Conservation (phyloP, 1,140 invertebrate genomes). For the Uloborus diversus region DNA sequence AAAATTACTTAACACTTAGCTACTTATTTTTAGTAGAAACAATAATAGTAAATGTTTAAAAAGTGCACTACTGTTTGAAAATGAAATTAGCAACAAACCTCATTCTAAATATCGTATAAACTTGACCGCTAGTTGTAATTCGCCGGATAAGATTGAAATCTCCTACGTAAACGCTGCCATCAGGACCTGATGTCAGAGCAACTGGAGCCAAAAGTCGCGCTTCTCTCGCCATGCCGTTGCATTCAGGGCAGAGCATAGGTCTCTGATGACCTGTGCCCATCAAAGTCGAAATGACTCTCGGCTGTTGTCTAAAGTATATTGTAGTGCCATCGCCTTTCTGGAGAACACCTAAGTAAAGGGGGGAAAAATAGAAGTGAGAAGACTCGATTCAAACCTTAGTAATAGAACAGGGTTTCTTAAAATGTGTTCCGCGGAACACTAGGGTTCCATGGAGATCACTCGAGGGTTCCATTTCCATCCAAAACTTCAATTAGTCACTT, state of each 20-base stretch:
- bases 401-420: too few species aligned
- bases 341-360: constrained; percentile 90
- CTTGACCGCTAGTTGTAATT: constrained; percentile 82
- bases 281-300: constrained; percentile 85
- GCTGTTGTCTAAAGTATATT: constrained; percentile 93
- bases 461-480: too few species aligned
- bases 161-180: constrained; percentile 92
- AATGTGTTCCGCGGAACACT: too few species aligned
- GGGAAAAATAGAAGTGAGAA: too few species aligned
- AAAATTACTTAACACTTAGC: too few species aligned
- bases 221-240: constrained; percentile 82
- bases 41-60: too few species aligned
- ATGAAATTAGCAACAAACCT: too few species aligned
- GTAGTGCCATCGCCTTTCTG: constrained; percentile 98
- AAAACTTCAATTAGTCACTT: too few species aligned
- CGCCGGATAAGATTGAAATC: constrained; percentile 96
- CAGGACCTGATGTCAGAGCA: constrained; percentile 85
- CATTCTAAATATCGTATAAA: constrained; percentile 57
- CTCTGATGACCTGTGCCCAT: constrained; percentile 93
- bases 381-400: too few species aligned
- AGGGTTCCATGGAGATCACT: too few species aligned
- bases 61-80: too few species aligned
- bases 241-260: constrained; percentile 79
- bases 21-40: too few species aligned
- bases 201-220: constrained; percentile 89